Evolutionary conservation across 2,888 invertebrate species (phyloP).

Genomic region (Leptopilina syphax): DNA sequence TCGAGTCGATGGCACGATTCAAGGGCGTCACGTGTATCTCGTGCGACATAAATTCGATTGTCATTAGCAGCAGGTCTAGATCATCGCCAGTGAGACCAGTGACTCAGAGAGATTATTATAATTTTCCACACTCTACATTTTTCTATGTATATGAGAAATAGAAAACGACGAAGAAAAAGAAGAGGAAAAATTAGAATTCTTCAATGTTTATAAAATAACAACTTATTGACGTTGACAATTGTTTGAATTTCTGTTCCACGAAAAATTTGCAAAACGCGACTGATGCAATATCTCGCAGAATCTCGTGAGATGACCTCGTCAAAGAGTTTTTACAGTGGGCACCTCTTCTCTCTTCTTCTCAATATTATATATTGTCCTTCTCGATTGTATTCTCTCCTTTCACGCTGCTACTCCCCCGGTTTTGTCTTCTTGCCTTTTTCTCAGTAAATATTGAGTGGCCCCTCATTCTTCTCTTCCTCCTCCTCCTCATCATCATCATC

Average conservation of each 20-base stretch:
- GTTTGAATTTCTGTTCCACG: slow-evolving; percentile 18
- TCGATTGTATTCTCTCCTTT: slow-evolving; percentile 42
- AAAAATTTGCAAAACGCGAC: slow-evolving; percentile 9
- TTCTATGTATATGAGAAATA: too few species aligned
- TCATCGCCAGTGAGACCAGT: not conserved
- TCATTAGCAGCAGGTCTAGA: slow-evolving; percentile 18
- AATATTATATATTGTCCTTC: slow-evolving; percentile 17
- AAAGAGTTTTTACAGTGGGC: slow-evolving; percentile 2
- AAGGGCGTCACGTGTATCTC: slow-evolving; percentile 10
- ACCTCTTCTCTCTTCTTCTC: slow-evolving; percentile 41
- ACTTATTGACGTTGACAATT: slow-evolving; percentile 9
- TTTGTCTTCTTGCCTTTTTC: slow-evolving; percentile 20
- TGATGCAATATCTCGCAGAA: slow-evolving; percentile 38
- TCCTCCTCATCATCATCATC: slow-evolving; percentile 38
- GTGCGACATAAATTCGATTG: slow-evolving; percentile 12
- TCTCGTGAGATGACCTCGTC: slow-evolving; percentile 36
- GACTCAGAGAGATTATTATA: slow-evolving; percentile 1
- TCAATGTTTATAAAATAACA: not conserved
- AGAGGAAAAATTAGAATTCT: not conserved
- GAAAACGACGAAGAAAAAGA: not conserved
- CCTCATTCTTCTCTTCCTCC: slow-evolving; percentile 42
- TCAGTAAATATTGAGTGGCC: slow-evolving; percentile 1
- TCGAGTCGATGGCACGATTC: slow-evolving; percentile 21
- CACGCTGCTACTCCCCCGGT: slow-evolving; percentile 33
- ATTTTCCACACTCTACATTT: too few species aligned